Evolutionary conservation across 2,797 vertebrate species (phyloP).

Genomic region (Spea hammondii): DNA sequence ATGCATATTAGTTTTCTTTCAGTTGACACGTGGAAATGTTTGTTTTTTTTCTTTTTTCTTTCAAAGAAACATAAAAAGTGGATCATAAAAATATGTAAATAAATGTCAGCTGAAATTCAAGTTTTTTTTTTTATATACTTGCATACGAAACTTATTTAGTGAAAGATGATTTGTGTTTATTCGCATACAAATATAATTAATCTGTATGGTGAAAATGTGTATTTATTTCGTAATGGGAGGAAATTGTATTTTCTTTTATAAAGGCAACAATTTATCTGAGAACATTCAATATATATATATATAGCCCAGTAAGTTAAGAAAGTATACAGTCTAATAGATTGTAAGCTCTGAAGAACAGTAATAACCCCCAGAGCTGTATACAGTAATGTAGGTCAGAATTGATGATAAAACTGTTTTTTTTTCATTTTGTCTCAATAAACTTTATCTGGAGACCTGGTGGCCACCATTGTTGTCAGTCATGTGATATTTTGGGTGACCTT

Average conservation of each 20-base stretch:
- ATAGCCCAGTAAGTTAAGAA: too few species aligned
- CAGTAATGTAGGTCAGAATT: too few species aligned
- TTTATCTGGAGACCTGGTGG: too few species aligned
- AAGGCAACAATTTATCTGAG: background rate
- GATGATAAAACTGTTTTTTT: too few species aligned
- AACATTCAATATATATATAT: too few species aligned
- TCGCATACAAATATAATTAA: conserved; percentile 22
- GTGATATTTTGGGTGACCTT: too few species aligned
- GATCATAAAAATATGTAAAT: conserved; percentile 47
- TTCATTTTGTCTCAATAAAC: too few species aligned
- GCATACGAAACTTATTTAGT: background rate
- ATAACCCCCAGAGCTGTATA: too few species aligned
- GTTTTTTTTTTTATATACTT: background rate
- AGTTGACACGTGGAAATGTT: conserved; percentile 12
- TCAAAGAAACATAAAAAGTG: conserved; percentile 28
- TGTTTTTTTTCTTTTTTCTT: too few species aligned
- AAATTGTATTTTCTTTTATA: background rate
- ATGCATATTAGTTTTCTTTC: conserved; percentile 32
- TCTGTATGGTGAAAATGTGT: background rate
- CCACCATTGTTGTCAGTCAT: too few species aligned
- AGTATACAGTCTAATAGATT: too few species aligned
- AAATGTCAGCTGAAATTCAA: conserved; percentile 21
- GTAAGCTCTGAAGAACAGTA: too few species aligned
- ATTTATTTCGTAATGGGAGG: background rate
- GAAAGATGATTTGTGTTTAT: background rate